These are phyloP conservation scores for Harpalus rubripes DNA, from an alignment of 2,888 invertebrate species.

Conservation along the genomic window DNA sequence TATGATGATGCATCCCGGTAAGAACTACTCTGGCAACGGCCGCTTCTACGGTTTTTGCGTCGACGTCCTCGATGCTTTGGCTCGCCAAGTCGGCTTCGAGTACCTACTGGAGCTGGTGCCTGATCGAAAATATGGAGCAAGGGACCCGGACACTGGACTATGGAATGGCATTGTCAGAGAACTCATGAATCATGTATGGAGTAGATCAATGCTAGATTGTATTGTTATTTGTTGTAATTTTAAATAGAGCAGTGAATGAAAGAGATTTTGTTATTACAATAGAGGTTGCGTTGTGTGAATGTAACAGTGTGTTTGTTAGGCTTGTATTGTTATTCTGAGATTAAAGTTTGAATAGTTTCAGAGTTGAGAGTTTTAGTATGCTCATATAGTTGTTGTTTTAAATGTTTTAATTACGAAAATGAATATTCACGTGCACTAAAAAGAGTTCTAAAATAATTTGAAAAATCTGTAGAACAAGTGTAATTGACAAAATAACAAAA, in stretches of 20 bases:
- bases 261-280: too few species aligned
- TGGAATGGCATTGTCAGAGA: conserved; percentile 87
- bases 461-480: background rate
- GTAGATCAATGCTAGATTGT: too few species aligned
- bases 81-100: conserved; percentile 84
- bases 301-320: background rate
- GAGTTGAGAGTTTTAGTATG: background rate
- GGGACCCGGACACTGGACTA: conserved; percentile 81
- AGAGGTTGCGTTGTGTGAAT: too few species aligned
- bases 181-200: conserved; percentile 84
- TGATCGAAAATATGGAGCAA: conserved; percentile 84
- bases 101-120: conserved; percentile 86
- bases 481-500: too few species aligned
- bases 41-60: conserved; percentile 90
- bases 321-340: background rate
- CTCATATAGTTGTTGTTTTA: background rate
- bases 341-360: background rate
- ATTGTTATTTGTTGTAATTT: too few species aligned
- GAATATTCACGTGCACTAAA: background rate
- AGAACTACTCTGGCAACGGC: conserved; percentile 86
- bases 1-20: conserved; percentile 86
- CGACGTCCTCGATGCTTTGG: conserved; percentile 85
- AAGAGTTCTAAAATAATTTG: background rate
- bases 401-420: background rate
- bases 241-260: too few species aligned